Evolutionary conservation across 1,140 invertebrate genomes (phyloP).

Genomic region (Scaptomyza pallida): DNA sequence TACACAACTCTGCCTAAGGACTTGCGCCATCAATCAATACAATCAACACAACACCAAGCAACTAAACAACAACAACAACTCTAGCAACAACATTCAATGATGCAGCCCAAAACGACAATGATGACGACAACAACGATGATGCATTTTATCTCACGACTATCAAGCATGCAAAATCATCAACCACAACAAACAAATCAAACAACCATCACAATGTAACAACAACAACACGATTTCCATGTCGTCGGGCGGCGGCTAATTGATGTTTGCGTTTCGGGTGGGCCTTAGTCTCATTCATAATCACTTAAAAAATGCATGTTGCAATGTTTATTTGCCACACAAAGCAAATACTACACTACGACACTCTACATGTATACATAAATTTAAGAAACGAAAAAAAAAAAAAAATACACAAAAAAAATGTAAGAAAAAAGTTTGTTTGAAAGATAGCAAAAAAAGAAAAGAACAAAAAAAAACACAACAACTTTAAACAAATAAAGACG

Average conservation of each 20-base stretch:
- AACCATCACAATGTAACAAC: constrained; percentile 57
- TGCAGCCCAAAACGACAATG: constrained; percentile 16
- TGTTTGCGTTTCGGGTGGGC: constrained; percentile 18
- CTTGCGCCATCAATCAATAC: not conserved
- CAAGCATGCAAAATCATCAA: constrained; percentile 4
- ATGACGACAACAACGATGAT: not conserved
- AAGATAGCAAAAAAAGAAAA: constrained; percentile 3
- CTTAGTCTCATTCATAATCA: constrained; percentile 31
- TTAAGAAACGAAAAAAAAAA: constrained; percentile 14
- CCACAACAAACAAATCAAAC: constrained; percentile 26
- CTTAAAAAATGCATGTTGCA: constrained; percentile 18
- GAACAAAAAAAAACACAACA: not conserved
- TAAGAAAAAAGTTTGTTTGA: constrained; percentile 15
- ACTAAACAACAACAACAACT: constrained; percentile 8
- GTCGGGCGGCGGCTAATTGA: constrained; percentile 27
- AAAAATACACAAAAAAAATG: constrained; percentile 19
- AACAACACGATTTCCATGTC: constrained; percentile 32
- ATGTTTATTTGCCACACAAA: constrained; percentile 39
- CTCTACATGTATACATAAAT: constrained; percentile 30
- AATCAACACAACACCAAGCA: not conserved
- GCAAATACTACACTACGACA: constrained; percentile 10
- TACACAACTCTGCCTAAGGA: constrained; percentile 91
- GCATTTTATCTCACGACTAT: constrained; percentile 13
- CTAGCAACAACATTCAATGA: constrained; percentile 53
- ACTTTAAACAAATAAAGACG: constrained; percentile 13